Evolutionary conservation across 2,888 invertebrate species (phyloP).

Genomic region (Metopia argyrocephala): DNA sequence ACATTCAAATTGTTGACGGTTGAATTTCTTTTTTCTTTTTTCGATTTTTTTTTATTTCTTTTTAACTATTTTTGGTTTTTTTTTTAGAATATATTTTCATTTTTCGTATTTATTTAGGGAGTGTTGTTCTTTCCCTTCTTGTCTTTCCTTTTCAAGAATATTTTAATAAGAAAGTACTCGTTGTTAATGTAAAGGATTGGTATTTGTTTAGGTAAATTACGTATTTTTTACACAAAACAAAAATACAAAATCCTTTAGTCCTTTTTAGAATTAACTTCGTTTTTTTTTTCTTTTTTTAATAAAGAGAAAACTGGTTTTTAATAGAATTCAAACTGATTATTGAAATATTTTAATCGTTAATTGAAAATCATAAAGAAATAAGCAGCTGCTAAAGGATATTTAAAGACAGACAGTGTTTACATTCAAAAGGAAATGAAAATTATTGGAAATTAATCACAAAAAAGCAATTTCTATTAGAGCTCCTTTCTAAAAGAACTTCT

Average conservation of each 20-base stretch:
- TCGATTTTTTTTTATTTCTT: conserved; percentile 40
- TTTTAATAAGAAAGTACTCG: conserved; percentile 38
- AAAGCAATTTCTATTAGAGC: too few relatives aligned
- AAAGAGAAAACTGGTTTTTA: conserved; percentile 50
- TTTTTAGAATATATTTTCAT: conserved; percentile 24
- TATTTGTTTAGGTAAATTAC: conserved; percentile 57
- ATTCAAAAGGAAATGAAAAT: too few relatives aligned
- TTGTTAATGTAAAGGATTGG: conserved; percentile 29
- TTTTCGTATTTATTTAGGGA: conserved; percentile 44
- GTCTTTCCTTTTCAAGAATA: conserved; percentile 20
- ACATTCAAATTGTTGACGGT: conserved; percentile 50
- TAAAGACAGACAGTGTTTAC: too few relatives aligned
- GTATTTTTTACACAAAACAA: background rate
- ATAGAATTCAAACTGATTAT: conserved; percentile 37
- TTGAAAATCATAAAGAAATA: background rate
- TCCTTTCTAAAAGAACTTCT: too few relatives aligned
- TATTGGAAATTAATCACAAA: too few relatives aligned
- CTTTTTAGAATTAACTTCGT: background rate
- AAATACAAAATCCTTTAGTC: too few relatives aligned
- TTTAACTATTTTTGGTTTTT: conserved; percentile 21
- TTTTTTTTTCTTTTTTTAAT: conserved; percentile 10
- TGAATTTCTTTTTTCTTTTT: conserved; percentile 15
- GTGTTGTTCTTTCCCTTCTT: conserved; percentile 23
- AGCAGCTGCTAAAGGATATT: background rate
- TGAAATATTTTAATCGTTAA: background rate